Conservation (phyloP, 37 sponge, comb jelly and placozoan species). For the Tethya wilhelma region DNA sequence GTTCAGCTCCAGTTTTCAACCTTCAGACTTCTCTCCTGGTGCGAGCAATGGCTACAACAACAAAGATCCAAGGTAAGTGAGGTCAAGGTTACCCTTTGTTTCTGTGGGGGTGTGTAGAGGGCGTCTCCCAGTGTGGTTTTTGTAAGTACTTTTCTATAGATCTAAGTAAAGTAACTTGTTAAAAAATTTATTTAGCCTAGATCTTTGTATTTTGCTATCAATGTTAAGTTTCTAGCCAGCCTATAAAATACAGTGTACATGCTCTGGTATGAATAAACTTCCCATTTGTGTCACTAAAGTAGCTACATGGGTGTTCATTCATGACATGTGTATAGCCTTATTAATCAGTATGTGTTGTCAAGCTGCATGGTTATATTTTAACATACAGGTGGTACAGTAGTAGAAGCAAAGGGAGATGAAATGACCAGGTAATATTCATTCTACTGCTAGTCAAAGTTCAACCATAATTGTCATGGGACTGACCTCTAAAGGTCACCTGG, state of each 20-base stretch:
- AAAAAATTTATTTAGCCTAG: neutral
- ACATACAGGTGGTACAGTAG: slow-evolving; percentile 89
- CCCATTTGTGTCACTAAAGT: too few species aligned
- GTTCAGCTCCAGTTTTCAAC: neutral
- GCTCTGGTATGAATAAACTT: too few species aligned
- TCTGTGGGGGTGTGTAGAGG: neutral
- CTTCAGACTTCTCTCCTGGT: neutral
- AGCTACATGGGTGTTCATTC: too few species aligned
- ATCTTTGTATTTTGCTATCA: neutral
- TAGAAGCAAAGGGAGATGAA: slow-evolving; percentile 97
- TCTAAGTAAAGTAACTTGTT: neutral
- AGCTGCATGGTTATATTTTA: too few species aligned
- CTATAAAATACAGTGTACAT: too few species aligned
- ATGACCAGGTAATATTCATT: slow-evolving; percentile 93
- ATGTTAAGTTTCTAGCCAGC: neutral
- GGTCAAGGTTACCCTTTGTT: neutral
- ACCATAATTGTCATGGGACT: too few species aligned
- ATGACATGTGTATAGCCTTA: neutral
- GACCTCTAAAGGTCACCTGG: too few species aligned
- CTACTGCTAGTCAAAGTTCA: too few species aligned
- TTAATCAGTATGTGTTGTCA: too few species aligned
- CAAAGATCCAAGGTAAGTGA: slow-evolving; percentile 53
- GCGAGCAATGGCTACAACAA: slow-evolving; percentile 47
- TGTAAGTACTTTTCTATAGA: too few species aligned
- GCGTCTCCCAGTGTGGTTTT: neutral